Percentiles rank a stretch among this genome's conserved stretches.
phyloP scores from a whole-genome alignment of 2,888 invertebrate species.

The Acanthosepion pharaonis region DNA sequence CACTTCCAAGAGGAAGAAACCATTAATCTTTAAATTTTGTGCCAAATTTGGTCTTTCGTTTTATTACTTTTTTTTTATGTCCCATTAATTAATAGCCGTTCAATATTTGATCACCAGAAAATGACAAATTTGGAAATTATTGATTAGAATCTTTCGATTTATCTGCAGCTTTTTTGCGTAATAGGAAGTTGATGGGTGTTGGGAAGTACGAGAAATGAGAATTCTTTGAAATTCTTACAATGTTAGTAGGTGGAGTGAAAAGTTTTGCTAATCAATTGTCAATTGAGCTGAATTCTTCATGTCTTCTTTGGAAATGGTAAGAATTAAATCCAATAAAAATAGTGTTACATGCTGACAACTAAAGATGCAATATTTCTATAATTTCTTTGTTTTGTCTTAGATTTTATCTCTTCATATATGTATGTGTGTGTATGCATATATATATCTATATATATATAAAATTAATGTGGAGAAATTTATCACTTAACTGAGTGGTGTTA shows the following conservation, averaged over 20 bases:
- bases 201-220: not conserved
- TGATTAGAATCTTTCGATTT: not conserved
- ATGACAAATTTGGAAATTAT: slow-evolving; percentile 21
- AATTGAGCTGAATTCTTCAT: not conserved
- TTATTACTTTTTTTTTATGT: not conserved
- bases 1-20: not conserved
- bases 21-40: not conserved
- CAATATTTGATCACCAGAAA: slow-evolving; percentile 12
- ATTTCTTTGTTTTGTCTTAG: too few relatives aligned
- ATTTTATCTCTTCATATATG: too few relatives aligned
- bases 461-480: too few relatives aligned
- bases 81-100: slow-evolving; percentile 20
- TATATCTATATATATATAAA: too few relatives aligned
- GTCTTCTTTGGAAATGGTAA: not conserved
- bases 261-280: not conserved
- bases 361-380: too few relatives aligned
- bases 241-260: not conserved
- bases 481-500: too few relatives aligned
- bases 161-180: not conserved
- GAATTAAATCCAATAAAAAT: not conserved
- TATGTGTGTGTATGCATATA: too few relatives aligned
- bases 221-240: not conserved
- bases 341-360: too few relatives aligned
- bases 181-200: not conserved
- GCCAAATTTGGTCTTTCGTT: not conserved